These are phyloP conservation scores for Meandrina meandrites DNA, from an alignment of 92 coral and sea anemone species.

Conservation along the genomic window DNA sequence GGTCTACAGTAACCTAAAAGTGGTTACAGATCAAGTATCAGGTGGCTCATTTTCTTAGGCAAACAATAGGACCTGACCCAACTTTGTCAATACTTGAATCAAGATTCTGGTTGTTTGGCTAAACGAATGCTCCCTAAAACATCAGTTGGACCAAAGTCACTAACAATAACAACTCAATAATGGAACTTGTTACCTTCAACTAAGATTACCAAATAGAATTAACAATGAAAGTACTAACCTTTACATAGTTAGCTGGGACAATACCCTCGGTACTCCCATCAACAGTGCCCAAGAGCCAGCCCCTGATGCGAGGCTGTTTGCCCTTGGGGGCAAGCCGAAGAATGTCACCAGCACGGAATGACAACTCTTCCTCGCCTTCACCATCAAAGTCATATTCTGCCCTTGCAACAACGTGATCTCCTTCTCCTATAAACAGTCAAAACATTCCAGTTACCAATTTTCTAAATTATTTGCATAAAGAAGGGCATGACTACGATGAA, in stretches of 20 bases:
- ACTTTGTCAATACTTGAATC: too few relatives aligned
- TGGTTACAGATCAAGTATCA: too few relatives aligned
- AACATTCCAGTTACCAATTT: not conserved
- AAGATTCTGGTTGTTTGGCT: too few relatives aligned
- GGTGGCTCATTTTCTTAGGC: too few relatives aligned
- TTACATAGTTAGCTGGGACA: constrained; percentile 93
- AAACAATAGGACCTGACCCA: too few relatives aligned
- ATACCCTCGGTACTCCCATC: constrained; percentile 86
- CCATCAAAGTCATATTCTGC: constrained; percentile 94
- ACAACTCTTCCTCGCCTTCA: constrained; percentile 89
- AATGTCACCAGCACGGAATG: constrained; percentile 79
- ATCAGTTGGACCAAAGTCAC: too few relatives aligned
- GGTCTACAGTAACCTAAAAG: too few relatives aligned
- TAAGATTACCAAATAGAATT: too few relatives aligned
- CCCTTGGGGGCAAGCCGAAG: constrained; percentile 93
- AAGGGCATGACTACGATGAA: not conserved
- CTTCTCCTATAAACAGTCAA: constrained; percentile 64
- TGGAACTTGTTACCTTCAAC: too few relatives aligned
- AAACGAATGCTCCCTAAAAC: too few relatives aligned
- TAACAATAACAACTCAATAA: too few relatives aligned
- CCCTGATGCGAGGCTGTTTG: constrained; percentile 87
- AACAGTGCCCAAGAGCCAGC: constrained; percentile 89
- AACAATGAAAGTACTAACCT: constrained; percentile 57
- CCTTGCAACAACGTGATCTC: constrained; percentile 91
- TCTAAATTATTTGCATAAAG: not conserved